A percentile compares a stretch with the other conserved stretches of the same genome.
phyloP scores from a whole-genome alignment of 2,888 invertebrate species.

The Apodemia zela region DNA sequence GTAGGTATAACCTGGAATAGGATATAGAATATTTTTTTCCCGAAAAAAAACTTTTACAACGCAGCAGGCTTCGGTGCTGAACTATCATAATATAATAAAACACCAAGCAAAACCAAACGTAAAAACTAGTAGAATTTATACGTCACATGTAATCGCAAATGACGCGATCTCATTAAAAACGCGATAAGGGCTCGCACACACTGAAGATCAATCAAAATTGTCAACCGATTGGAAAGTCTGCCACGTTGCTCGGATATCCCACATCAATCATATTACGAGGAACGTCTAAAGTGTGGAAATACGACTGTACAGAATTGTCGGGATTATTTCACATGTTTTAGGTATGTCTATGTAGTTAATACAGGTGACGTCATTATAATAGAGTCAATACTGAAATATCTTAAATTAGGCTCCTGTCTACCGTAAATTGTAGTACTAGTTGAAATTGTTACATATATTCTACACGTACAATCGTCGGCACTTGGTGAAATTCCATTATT shows the following conservation, averaged over 20 bases:
- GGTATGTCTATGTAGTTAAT: background rate
- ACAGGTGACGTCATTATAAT: too few species aligned
- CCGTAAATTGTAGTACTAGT: too few species aligned
- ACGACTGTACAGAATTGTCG: background rate
- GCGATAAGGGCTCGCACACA: slow-evolving; percentile 48
- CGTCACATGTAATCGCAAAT: slow-evolving; percentile 18
- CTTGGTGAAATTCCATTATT: too few species aligned
- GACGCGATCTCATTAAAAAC: slow-evolving; percentile 48
- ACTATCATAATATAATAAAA: too few species aligned
- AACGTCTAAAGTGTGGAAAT: slow-evolving; percentile 33
- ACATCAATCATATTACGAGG: slow-evolving; percentile 64
- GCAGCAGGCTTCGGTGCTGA: background rate
- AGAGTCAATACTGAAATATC: too few species aligned
- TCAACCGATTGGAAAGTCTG: slow-evolving; percentile 72
- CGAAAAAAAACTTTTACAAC: too few species aligned
- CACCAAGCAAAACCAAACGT: background rate
- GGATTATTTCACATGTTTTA: background rate
- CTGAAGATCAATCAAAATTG: slow-evolving; percentile 73
- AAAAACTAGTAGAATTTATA: background rate
- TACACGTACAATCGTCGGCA: too few species aligned
- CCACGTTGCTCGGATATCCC: slow-evolving; percentile 50
- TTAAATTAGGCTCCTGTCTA: too few species aligned
- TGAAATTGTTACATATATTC: too few species aligned
- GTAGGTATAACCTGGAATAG: too few species aligned
- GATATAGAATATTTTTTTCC: too few species aligned